phyloP scores from a whole-genome alignment of 2,888 invertebrate species.

The Andrena hattorfiana region DNA sequence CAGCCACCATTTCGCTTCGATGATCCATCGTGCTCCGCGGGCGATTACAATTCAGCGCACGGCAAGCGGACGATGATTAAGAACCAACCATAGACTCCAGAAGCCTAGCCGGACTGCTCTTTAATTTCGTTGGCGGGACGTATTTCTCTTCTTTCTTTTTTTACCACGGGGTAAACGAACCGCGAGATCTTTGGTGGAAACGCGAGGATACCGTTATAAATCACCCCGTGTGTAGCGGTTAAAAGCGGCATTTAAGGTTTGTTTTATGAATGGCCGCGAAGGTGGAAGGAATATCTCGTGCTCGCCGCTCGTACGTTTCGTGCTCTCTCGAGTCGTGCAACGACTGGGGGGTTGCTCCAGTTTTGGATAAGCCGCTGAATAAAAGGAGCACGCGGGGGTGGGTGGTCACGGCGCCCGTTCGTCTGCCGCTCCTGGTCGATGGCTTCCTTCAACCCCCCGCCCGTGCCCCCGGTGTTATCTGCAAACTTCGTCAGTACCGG shows the following conservation, averaged over 20 bases:
- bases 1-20: not conserved
- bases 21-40: not conserved
- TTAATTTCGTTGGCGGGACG: not conserved
- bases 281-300: slow-evolving; percentile 71
- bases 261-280: slow-evolving; percentile 70
- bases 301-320: slow-evolving; percentile 64
- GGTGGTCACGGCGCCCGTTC: slow-evolving; percentile 74
- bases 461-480: slow-evolving; percentile 57
- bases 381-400: slow-evolving; percentile 29
- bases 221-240: slow-evolving; percentile 63
- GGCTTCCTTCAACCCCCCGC: slow-evolving; percentile 61
- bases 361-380: slow-evolving; percentile 66
- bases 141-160: not conserved
- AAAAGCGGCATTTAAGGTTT: slow-evolving; percentile 68
- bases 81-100: not conserved
- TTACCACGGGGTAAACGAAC: slow-evolving; percentile 34
- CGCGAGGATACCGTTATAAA: slow-evolving; percentile 50
- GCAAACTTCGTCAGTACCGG: slow-evolving; percentile 73
- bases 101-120: not conserved
- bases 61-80: not conserved
- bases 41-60: not conserved
- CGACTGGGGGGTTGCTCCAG: slow-evolving; percentile 65
- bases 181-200: slow-evolving; percentile 44
- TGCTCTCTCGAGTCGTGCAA: slow-evolving; percentile 20
- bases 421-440: slow-evolving; percentile 78